Evolutionary conservation across 2,888 invertebrate genomes (phyloP), one percentile per base, ranked within the genome.

Genomic region (Megalurothrips usitatus): DNA sequence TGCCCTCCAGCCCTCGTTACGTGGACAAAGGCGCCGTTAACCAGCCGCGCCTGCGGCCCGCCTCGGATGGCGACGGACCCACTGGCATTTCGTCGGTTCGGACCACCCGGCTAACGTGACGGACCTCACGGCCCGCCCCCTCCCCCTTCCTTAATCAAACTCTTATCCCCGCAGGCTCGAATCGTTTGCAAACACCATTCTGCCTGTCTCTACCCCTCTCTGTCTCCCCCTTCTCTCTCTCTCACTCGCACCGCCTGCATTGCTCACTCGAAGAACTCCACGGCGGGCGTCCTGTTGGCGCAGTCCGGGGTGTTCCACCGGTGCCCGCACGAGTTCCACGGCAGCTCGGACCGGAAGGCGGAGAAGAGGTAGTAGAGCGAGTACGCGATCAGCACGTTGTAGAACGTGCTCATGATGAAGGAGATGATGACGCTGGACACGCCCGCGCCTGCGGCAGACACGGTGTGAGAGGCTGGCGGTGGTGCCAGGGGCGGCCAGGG

Each of bases 361-460:
- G 96, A 94, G 87, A 96, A 95, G 88, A 97, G 94, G 88, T 97
- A 97, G 88, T 95, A 97, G 85, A 97, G 93, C 81, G 96, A 93
- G 91, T 97, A 97, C 82, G 96, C 95, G 88, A 97, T 96, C 87
- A 98, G 95, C 84, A 97, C 96, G 87, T 96, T 96, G 88, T 97
- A 97, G 88, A 97, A 97, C 81, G 97, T 96, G 84, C 96, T 96
- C 92, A 98, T 94, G 86, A 97, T 89, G 89, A 97, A 96, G 84
- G 97, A 97, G 87, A 97, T 95, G 87, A 97, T 93, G 83, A 97
- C 96, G 87, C 96, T 96, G 82, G 96, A 96, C 84, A 98, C 90
- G 82, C 97, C 98, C 84, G 96, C 95, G 85, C 97, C 97, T 97
- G 88, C n/a, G 89, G 89, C 81, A 83, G 83, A 83, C 83, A 80